Conservation (phyloP, 2,113 vertebrate species). For the Coracopsis vasa region DNA sequence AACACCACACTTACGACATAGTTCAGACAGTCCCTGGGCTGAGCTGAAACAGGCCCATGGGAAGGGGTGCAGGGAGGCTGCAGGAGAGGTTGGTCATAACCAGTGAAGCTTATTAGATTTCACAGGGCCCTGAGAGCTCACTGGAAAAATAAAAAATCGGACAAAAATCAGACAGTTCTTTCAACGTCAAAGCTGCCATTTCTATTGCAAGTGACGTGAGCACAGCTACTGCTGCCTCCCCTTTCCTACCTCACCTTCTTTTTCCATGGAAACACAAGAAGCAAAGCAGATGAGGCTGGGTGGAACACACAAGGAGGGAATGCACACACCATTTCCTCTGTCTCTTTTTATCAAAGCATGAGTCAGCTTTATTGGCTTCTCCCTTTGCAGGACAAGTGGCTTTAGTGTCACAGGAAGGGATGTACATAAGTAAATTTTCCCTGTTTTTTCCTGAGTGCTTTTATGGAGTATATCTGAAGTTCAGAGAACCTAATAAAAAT, state of each 20-base stretch:
- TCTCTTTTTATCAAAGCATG: background rate
- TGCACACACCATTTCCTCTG: rapidly evolving
- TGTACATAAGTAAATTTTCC: background rate
- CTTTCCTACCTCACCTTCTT: background rate
- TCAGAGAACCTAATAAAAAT: background rate
- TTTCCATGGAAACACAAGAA: background rate
- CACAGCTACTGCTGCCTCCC: background rate
- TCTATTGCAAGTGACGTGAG: background rate
- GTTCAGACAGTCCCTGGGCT: background rate
- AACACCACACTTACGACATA: rapidly evolving
- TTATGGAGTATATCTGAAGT: background rate
- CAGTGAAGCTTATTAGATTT: background rate
- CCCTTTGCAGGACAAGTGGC: background rate
- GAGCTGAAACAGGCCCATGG: background rate
- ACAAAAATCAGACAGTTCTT: background rate
- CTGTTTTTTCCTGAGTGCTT: background rate
- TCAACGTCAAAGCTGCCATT: background rate
- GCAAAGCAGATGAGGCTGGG: background rate
- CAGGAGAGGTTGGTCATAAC: background rate
- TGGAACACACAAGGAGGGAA: background rate
- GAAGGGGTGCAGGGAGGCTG: background rate
- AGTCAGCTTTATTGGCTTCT: background rate
- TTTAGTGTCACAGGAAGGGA: background rate
- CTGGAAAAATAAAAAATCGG: rapidly evolving
- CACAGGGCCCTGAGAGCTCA: background rate